A percentile compares a stretch with the other conserved stretches of the same genome.
These are phyloP conservation scores for Trichonephila clavata DNA, from an alignment of 1,140 invertebrate species.

Conservation along the genomic window DNA sequence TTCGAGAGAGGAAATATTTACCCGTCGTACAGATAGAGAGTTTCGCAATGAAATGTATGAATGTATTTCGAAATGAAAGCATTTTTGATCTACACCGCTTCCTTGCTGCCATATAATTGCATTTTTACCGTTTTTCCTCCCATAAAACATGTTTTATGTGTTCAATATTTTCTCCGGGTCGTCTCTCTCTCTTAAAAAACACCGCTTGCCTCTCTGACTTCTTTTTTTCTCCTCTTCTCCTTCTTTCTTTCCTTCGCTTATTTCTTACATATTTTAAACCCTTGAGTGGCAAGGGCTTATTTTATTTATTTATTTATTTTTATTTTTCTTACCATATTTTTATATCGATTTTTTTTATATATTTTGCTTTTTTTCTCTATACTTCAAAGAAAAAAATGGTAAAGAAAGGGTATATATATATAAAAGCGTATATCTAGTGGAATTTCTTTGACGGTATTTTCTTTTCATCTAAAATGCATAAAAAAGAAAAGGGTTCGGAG, in stretches of 20 bases:
- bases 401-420: neutral
- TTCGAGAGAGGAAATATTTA: neutral
- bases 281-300: conserved; percentile 16
- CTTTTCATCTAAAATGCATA: conserved; percentile 59
- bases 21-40: neutral
- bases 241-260: neutral
- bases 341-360: conserved; percentile 8
- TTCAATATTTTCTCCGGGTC: conserved; percentile 15
- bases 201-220: too few relatives aligned
- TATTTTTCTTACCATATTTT: neutral
- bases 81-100: conserved; percentile 26
- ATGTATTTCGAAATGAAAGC: conserved; percentile 36
- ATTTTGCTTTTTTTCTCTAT: neutral
- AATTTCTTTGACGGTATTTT: conserved; percentile 64
- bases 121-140: conserved; percentile 49
- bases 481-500: conserved; percentile 10
- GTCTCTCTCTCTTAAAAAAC: conserved; percentile 36
- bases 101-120: conserved; percentile 42
- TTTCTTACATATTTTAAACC: conserved; percentile 72
- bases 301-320: conserved; percentile 36
- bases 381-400: neutral
- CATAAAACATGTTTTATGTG: conserved; percentile 40
- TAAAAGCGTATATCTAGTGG: conserved; percentile 55
- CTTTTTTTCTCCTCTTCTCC: neutral
- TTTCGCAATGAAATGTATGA: neutral